Evolutionary conservation across 1,140 invertebrate species (phyloP).

Genomic region (Lasioglossum albipes): DNA sequence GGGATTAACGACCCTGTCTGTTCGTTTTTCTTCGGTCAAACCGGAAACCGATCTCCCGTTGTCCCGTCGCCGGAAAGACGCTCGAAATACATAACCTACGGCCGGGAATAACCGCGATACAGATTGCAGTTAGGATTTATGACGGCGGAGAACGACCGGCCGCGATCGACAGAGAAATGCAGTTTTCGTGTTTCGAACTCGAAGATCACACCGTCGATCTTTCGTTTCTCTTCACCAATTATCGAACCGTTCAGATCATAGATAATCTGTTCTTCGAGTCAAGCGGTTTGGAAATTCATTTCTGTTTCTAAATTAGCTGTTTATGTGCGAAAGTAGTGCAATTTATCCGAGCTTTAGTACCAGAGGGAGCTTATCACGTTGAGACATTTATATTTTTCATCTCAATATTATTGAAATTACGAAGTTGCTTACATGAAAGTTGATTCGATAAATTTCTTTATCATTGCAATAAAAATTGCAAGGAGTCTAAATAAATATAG

Average conservation of each 20-base stretch:
- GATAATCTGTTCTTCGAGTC: neutral
- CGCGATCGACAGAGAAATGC: neutral
- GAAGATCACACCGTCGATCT: neutral
- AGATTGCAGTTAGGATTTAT: neutral
- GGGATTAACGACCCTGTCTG: slow-evolving; percentile 61
- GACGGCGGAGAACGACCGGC: neutral
- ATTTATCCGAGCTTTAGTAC: too few relatives aligned
- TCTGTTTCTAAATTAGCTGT: too few relatives aligned
- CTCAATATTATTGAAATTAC: too few relatives aligned
- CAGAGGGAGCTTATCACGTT: too few relatives aligned
- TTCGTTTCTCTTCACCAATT: neutral
- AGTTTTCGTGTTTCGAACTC: slow-evolving; percentile 8
- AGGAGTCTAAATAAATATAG: too few relatives aligned
- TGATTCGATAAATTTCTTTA: too few relatives aligned
- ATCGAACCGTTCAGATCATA: neutral
- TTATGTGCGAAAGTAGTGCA: too few relatives aligned
- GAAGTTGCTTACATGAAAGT: too few relatives aligned
- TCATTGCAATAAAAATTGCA: too few relatives aligned
- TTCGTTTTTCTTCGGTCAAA: slow-evolving; percentile 48
- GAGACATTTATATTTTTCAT: too few relatives aligned
- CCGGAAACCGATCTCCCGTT: slow-evolving; percentile 56
- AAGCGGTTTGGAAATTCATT: too few relatives aligned
- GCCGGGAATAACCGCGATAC: neutral
- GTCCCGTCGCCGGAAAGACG: slow-evolving; percentile 20
- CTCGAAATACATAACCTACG: neutral